These are phyloP conservation scores for Oikopleura albicans DNA, from an alignment of 23 tunicate genomes.

Conservation along the genomic window DNA sequence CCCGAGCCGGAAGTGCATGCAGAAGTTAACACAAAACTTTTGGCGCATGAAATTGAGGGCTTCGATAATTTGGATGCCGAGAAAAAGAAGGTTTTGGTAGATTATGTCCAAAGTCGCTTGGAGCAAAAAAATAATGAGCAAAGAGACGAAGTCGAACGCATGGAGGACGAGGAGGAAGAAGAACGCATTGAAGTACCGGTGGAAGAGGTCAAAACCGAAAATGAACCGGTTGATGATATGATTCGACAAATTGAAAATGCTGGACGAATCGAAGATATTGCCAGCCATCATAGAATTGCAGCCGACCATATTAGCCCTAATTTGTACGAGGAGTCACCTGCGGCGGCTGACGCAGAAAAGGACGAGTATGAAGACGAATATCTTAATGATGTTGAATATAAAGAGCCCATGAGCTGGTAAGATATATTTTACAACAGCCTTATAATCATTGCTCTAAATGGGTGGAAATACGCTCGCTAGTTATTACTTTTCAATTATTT, in stretches of 20 bases:
- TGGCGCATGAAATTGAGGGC: background rate
- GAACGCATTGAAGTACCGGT: background rate
- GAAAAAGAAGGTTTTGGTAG: background rate
- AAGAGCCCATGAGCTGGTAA: too few relatives aligned
- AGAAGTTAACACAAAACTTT: background rate
- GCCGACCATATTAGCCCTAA: background rate
- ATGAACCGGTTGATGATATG: background rate
- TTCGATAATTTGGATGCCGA: background rate
- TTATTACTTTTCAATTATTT: too few relatives aligned
- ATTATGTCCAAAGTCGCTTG: background rate
- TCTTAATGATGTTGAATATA: too few relatives aligned
- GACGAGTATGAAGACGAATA: too few relatives aligned
- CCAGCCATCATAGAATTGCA: background rate
- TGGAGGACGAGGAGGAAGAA: background rate
- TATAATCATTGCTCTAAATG: too few relatives aligned
- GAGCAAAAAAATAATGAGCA: background rate
- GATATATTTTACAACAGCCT: too few relatives aligned
- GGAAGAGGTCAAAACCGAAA: background rate
- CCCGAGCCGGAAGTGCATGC: background rate
- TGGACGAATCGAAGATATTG: background rate
- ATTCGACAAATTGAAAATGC: background rate
- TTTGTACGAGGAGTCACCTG: background rate
- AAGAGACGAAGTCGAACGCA: background rate
- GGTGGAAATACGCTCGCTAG: too few relatives aligned
- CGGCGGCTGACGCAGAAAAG: too few relatives aligned